Conservation (phyloP, 2,113 vertebrate genomes). For the Coryphaenoides rupestris region DNA sequence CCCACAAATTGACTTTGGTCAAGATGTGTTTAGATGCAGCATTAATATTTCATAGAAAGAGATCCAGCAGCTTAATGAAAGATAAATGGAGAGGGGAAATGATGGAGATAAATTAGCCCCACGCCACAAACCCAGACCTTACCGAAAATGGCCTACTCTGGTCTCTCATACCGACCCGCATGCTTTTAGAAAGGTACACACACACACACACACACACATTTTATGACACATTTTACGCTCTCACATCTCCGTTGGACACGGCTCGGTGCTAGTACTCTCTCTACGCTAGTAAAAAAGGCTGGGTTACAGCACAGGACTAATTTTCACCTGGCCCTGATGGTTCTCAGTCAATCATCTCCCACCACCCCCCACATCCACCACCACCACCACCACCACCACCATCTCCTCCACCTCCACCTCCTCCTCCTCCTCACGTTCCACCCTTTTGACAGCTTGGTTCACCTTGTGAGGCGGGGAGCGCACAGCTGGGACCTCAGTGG, state of each 20-base stretch:
- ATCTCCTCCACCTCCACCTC: not conserved
- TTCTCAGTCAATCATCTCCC: conserved; percentile 54
- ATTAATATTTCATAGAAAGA: not conserved
- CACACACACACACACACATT: not conserved
- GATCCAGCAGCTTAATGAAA: conserved; percentile 8
- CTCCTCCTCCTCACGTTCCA: no score
- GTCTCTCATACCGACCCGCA: not conserved
- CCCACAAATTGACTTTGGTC: no score
- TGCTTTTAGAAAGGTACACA: not conserved
- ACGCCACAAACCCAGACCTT: not conserved
- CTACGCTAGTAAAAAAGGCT: conserved; percentile 19
- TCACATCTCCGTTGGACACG: conserved; percentile 43
- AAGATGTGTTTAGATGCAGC: no score
- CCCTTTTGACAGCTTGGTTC: no score
- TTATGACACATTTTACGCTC: conserved; percentile 56
- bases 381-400: not conserved
- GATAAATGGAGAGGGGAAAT: not conserved
- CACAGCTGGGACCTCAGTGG: no score
- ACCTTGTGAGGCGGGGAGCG: no score
- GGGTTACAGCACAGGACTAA: conserved; percentile 45
- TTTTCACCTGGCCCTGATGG: conserved; percentile 44
- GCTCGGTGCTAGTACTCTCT: conserved; percentile 44
- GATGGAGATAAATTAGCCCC: not conserved
- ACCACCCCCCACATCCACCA: conserved; percentile 11
- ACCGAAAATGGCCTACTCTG: not conserved